Conservation (phyloP, 2,113 vertebrate species). For the Serinus canaria region DNA sequence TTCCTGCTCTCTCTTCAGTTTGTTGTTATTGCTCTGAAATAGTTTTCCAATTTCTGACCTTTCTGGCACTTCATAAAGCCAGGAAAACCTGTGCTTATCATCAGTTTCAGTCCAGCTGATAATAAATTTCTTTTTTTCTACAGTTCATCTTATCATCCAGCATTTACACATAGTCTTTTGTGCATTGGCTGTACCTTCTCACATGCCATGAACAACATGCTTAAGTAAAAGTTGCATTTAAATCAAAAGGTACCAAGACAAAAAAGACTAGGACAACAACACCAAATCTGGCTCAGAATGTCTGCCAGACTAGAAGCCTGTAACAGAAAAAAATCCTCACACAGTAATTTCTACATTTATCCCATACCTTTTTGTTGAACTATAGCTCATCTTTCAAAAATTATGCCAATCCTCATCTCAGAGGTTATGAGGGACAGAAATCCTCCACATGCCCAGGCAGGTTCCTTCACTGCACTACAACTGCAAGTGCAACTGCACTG, state of each 20-base stretch:
- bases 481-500: neutral
- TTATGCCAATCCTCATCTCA: neutral
- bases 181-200: neutral
- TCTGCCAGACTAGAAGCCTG: neutral
- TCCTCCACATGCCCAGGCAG: neutral
- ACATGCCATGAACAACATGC: neutral
- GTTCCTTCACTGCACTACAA: neutral
- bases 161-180: neutral
- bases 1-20: accelerated
- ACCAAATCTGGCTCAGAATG: neutral
- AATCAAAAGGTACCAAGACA: neutral
- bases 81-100: neutral
- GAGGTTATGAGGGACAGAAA: neutral
- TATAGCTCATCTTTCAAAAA: neutral
- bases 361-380: neutral
- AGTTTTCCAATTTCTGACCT: neutral
- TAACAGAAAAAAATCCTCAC: neutral
- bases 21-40: neutral
- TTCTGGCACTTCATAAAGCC: neutral
- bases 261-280: neutral
- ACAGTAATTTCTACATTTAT: neutral
- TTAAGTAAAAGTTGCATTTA: neutral
- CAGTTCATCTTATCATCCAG: neutral
- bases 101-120: neutral
- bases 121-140: neutral